Base-by-base conservation (phyloP, 1,140 invertebrate genomes). In the Zaprionus capensis region DNA sequence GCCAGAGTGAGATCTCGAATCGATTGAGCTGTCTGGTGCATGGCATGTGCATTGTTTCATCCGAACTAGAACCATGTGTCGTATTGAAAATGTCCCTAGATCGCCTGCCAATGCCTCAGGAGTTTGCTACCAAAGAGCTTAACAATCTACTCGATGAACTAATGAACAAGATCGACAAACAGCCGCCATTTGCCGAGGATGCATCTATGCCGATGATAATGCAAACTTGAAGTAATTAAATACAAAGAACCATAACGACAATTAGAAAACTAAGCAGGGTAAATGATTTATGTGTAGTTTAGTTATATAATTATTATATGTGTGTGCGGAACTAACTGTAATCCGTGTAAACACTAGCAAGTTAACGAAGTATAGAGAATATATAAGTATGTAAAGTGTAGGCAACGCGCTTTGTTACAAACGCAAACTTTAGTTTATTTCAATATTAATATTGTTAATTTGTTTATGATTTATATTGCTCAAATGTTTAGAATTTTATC, bases 1-100 rank as follows among this genome's bases (percentile, higher is more conserved):
- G 92, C 71, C 71, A 94, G 91, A 75, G 93, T 91, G 66, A 81
- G 69, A 81, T 86, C 66, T 53, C 93, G 69, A 88, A 92, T 55
- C 84, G 86, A 51, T 63, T 92, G 11, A 83, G 83, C 22, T 91
- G 81, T 41, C 46, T 92, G 58, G 79, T 92, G 24, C 80, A 85
- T 55, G 91, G 85, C 24, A 78, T 93, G 65, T 75, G 83, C 75
- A 82, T 92, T 46, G 78, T 92, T 5, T 84, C 75, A 46, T 73
- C 84, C 7, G 81, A 84, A 20, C 67, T 91, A 17, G 81, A 92
- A 67, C 76, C 91, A 2, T 92, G 81, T 59, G 41, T 77, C 6
- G 78, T 92, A 12, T 61, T 93, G 1, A 90, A 91, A 69, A 80
- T 91, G 34, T 81, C 92, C 7, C 57, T 92, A 34, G 91, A 92